A percentile compares a stretch with the other conserved stretches of the same genome.
Conservation (phyloP, 2,113 vertebrate species). For the Lepidothrix coronata region DNA sequence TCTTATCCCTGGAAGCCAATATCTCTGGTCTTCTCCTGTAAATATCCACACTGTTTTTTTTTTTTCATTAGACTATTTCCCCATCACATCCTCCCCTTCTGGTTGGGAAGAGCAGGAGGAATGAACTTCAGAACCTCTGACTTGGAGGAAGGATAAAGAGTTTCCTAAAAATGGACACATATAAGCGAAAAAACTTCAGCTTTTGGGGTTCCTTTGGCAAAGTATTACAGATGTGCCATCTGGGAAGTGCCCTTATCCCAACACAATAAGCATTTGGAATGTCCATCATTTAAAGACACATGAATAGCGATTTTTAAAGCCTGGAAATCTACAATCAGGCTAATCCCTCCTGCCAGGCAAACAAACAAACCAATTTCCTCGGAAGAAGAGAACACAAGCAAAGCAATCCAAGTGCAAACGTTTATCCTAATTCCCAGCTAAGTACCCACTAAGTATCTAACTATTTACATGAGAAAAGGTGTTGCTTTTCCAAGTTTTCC, state of each 20-base stretch:
- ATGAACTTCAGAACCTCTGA: neutral
- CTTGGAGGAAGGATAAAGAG: neutral
- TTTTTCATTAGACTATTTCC: neutral
- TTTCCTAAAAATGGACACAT: neutral
- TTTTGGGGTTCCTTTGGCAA: neutral
- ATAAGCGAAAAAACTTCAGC: neutral
- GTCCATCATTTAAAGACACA: neutral
- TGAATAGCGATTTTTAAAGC: slow-evolving; percentile 49
- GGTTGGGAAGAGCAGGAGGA: neutral
- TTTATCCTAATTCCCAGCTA: slow-evolving; percentile 44
- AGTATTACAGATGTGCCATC: neutral
- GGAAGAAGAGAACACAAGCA: slow-evolving; percentile 20
- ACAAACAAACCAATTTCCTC: slow-evolving; percentile 62
- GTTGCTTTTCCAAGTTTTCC: slow-evolving; percentile 26
- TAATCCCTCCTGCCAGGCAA: slow-evolving; percentile 51
- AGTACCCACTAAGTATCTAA: slow-evolving; percentile 52
- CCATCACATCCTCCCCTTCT: neutral
- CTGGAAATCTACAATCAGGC: slow-evolving; percentile 12
- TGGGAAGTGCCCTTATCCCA: neutral
- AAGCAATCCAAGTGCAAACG: slow-evolving; percentile 7
- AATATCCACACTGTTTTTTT: neutral
- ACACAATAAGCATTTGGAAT: neutral
- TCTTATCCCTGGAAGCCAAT: neutral
- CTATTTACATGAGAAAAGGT: slow-evolving; percentile 50
- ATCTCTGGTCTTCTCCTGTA: neutral